Evolutionary conservation across 2,888 invertebrate genomes (phyloP), one percentile per base, ranked within the genome.

Genomic region (Ornithoptera priamus): DNA sequence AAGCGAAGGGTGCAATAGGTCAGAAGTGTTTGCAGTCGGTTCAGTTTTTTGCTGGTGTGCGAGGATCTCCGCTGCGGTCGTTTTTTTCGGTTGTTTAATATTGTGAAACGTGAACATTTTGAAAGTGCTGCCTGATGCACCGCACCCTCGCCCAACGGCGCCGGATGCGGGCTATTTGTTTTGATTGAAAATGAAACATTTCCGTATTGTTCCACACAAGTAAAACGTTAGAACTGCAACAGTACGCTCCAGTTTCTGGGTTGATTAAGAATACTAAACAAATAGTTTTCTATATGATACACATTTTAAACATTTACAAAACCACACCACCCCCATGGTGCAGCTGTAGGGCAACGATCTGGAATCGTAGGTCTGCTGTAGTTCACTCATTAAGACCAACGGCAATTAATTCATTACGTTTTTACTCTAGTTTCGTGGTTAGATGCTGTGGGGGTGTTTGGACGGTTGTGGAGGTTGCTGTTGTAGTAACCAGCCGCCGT

Each of bases 181-280:
- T 53, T 60, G 22, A 68, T 60, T 53, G 50, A 68, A 68, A 68
- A 68, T 62, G 53, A 68, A 64, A 68, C 67, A 57, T 62, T 67
- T 67, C 39, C 36, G 61, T 62, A 56, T 62, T 62, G 62, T 62
- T 61, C 24, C 42, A 36, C 36, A 30, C 22, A 50, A 67, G 56
- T 62, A 53, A 36, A 24, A 22, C 22, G 53, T n/a, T 15, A 10
- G 56, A 56, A n/a, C 0, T 56, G 56, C 4, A 56, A 46, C 56
- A n/a, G n/a, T 12, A 2, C 61, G 39, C 36, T 39, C n/a, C 36
- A 56, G 56, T 57, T 58, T 20, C 57, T n/a, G 58, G 18, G 5
- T 65, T 65, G 42, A 65, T 65, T 65, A 59, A 42, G 12, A 65
- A 65, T 42, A 39, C 20, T 17, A 12, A 22, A 24, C 20, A 42